phyloP scores from a whole-genome alignment of 2,888 invertebrate genomes.

The Coleophora deauratella region DNA sequence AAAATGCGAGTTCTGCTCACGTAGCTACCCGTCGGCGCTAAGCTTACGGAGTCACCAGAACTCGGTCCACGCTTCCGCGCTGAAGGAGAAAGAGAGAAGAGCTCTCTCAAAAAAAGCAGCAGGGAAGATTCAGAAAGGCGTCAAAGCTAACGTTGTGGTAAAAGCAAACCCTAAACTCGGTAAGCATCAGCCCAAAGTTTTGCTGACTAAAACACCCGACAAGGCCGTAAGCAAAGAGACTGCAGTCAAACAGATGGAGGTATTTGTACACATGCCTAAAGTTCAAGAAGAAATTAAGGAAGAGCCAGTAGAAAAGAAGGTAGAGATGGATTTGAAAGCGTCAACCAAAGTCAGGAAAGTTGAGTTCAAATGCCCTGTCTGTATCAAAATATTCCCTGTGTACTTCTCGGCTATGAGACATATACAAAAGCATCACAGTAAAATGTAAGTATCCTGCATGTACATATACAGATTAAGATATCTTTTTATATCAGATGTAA shows the following conservation, averaged over 20 bases:
- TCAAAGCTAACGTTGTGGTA: too few species aligned
- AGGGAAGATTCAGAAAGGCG: too few species aligned
- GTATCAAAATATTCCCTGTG: slow-evolving; percentile 28
- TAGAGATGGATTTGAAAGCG: neutral
- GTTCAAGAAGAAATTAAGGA: neutral
- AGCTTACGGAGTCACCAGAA: slow-evolving; percentile 34
- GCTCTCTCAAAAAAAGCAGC: neutral
- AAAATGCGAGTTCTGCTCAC: slow-evolving; percentile 40
- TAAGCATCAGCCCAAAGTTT: slow-evolving; percentile 12
- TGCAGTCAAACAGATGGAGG: neutral
- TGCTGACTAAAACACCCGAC: neutral
- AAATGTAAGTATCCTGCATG: slow-evolving; percentile 52
- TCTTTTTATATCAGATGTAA: too few species aligned
- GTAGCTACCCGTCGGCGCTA: slow-evolving; percentile 29
- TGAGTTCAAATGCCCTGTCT: slow-evolving; percentile 46
- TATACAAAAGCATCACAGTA: slow-evolving; percentile 43
- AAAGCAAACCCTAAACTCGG: neutral
- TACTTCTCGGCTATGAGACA: slow-evolving; percentile 43
- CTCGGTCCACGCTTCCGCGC: slow-evolving; percentile 23
- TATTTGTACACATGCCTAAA: neutral
- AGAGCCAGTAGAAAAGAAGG: slow-evolving; percentile 4
- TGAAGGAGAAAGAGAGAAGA: slow-evolving; percentile 9
- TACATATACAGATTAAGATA: too few species aligned
- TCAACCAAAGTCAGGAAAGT: slow-evolving; percentile 16
- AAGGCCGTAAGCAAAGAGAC: neutral